Conservation (phyloP, 2,113 vertebrate species). For the Daphoenositta chrysoptera region DNA sequence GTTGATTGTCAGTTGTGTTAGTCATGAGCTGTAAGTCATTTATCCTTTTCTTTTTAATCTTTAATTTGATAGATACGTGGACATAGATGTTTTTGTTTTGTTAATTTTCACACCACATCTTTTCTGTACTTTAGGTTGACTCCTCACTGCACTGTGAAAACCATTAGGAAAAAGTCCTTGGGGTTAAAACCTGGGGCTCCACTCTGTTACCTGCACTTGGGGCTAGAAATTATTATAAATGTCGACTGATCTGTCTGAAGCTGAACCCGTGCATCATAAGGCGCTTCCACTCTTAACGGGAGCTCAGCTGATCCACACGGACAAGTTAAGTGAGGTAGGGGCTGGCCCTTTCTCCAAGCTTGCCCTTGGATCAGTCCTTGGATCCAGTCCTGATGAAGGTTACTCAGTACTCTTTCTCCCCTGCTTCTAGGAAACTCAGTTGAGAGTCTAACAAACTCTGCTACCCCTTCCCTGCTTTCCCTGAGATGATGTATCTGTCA, state of each 20-base stretch:
- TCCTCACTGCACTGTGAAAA: slow-evolving; percentile 76
- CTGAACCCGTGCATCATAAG: slow-evolving; percentile 80
- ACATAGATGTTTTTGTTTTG: slow-evolving; percentile 58
- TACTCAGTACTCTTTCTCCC: slow-evolving; percentile 39
- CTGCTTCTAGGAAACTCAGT: slow-evolving; percentile 15
- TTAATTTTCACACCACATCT: slow-evolving; percentile 78
- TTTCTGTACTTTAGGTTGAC: slow-evolving; percentile 81
- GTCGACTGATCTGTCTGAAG: slow-evolving; percentile 79
- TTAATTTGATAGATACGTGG: slow-evolving; percentile 31
- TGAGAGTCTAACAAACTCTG: slow-evolving; percentile 28
- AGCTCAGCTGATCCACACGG: slow-evolving; percentile 79
- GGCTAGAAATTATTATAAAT: slow-evolving; percentile 80
- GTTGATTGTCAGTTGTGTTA: slow-evolving; percentile 21
- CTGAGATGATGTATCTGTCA: not conserved
- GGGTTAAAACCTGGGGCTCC: slow-evolving; percentile 79
- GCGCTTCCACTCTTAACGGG: slow-evolving; percentile 79
- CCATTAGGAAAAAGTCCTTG: slow-evolving; percentile 78
- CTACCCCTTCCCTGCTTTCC: slow-evolving; percentile 43
- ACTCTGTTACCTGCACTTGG: slow-evolving; percentile 73
- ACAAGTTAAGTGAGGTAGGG: slow-evolving; percentile 83
- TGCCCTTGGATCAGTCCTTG: slow-evolving; percentile 74
- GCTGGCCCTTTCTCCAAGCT: slow-evolving; percentile 74
- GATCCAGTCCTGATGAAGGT: slow-evolving; percentile 62
- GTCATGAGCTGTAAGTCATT: slow-evolving; percentile 29
- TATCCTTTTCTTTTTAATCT: slow-evolving; percentile 33